Conservation (phyloP, 2,888 invertebrate genomes). For the Stenodema calcarata region DNA sequence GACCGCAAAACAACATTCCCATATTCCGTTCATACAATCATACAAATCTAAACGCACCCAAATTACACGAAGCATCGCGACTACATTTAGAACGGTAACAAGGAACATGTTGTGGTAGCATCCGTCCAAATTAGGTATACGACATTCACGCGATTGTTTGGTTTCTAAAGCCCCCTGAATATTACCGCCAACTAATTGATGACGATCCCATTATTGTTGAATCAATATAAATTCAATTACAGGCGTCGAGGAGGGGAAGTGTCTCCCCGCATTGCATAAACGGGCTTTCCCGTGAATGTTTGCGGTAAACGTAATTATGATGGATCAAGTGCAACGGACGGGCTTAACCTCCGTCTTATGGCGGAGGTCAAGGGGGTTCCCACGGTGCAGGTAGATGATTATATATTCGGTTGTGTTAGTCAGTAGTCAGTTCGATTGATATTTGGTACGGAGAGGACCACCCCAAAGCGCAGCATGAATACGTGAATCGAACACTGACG, state of each 20-base stretch:
- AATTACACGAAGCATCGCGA: too few relatives aligned
- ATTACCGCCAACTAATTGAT: not conserved
- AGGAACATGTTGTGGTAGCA: not conserved
- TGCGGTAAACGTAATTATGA: conserved; percentile 1
- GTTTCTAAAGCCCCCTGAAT: not conserved
- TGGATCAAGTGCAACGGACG: not conserved
- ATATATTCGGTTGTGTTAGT: not conserved
- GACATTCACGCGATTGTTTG: not conserved
- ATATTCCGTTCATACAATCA: not conserved
- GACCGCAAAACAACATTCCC: too few relatives aligned
- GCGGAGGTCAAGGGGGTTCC: not conserved
- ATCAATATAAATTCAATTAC: conserved; percentile 8
- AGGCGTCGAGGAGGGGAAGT: not conserved
- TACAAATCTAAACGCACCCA: too few relatives aligned
- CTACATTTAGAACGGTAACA: not conserved
- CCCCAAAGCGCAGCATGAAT: too few relatives aligned
- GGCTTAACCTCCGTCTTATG: not conserved
- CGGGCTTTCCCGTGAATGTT: not conserved
- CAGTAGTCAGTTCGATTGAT: too few relatives aligned
- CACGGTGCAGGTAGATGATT: not conserved
- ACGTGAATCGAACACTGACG: too few relatives aligned
- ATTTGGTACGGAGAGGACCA: too few relatives aligned
- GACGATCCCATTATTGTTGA: not conserved
- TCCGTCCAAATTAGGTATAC: not conserved
- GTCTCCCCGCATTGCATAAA: not conserved